phyloP scores from a whole-genome alignment of 2,888 invertebrate genomes.

The Callinectes sapidus region DNA sequence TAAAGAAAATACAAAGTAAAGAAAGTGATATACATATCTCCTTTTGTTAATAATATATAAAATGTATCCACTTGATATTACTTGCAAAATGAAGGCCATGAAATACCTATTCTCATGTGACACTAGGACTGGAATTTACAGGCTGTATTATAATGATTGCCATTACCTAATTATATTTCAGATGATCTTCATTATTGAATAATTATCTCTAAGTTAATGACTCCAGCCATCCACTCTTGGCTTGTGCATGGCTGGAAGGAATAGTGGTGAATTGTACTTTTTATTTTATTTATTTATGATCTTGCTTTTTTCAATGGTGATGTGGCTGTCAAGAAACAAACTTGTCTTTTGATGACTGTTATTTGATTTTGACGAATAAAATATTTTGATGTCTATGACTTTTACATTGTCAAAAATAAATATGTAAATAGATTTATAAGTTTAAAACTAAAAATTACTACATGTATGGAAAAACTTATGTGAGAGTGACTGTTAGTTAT shows the following conservation, averaged over 20 bases:
- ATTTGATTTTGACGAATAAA: neutral
- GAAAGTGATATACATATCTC: too few relatives aligned
- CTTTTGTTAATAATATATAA: too few relatives aligned
- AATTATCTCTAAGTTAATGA: neutral
- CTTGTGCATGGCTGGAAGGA: neutral
- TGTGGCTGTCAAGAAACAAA: neutral
- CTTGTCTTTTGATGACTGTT: neutral
- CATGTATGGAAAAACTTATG: too few relatives aligned
- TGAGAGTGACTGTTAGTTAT: too few relatives aligned
- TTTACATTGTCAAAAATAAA: neutral
- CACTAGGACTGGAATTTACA: neutral
- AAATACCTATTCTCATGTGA: neutral
- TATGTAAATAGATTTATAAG: neutral
- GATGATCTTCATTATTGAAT: neutral
- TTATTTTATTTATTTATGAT: neutral
- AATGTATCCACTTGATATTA: too few relatives aligned
- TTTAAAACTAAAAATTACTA: too few relatives aligned
- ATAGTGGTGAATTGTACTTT: neutral
- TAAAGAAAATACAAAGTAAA: too few relatives aligned
- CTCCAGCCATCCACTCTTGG: neutral
- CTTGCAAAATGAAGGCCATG: neutral
- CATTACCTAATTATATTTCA: neutral
- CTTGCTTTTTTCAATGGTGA: neutral
- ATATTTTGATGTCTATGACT: neutral
- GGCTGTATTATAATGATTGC: neutral